Evolutionary conservation across 2,888 invertebrate genomes (phyloP).

Genomic region (Panopea generosa): DNA sequence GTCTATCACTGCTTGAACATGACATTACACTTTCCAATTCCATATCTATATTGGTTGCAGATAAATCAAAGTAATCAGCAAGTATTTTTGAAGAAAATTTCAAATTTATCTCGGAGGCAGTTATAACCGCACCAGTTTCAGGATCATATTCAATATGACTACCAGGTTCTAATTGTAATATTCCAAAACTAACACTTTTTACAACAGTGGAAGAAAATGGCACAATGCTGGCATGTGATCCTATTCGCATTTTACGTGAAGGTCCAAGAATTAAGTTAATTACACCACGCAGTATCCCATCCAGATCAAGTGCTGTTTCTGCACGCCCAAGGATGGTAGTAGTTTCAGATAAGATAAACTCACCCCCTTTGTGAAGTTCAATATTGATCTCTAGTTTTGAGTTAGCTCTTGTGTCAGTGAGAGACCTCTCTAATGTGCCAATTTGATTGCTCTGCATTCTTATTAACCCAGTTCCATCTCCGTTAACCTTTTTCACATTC

Average conservation of each 20-base stretch:
- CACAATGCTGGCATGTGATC: conserved; percentile 71
- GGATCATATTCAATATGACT: conserved; percentile 69
- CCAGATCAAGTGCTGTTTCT: conserved; percentile 70
- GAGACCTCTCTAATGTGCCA: conserved; percentile 70
- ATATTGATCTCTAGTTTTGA: conserved; percentile 75
- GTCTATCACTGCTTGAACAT: conserved; percentile 62
- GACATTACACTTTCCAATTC: conserved; percentile 72
- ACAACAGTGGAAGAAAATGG: conserved; percentile 63
- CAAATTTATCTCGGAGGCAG: conserved; percentile 65
- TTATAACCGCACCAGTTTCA: conserved; percentile 71
- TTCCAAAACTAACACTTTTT: conserved; percentile 68
- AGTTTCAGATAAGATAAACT: conserved; percentile 75
- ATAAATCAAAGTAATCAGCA: conserved; percentile 72
- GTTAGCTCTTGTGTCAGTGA: conserved; percentile 49
- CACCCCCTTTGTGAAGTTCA: conserved; percentile 75
- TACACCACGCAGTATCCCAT: conserved; percentile 72
- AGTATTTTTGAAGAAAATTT: conserved; percentile 68
- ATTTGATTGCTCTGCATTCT: conserved; percentile 69
- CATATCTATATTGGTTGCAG: conserved; percentile 64
- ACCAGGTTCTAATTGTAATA: conserved; percentile 74
- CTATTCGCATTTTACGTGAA: conserved; percentile 70
- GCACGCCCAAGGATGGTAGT: conserved; percentile 72
- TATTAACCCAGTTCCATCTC: conserved; percentile 75
- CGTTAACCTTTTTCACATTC: conserved; percentile 68
- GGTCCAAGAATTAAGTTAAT: conserved; percentile 69